Evolutionary conservation across 2,113 vertebrate genomes (phyloP).

Genomic region (Ascaphus truei): DNA sequence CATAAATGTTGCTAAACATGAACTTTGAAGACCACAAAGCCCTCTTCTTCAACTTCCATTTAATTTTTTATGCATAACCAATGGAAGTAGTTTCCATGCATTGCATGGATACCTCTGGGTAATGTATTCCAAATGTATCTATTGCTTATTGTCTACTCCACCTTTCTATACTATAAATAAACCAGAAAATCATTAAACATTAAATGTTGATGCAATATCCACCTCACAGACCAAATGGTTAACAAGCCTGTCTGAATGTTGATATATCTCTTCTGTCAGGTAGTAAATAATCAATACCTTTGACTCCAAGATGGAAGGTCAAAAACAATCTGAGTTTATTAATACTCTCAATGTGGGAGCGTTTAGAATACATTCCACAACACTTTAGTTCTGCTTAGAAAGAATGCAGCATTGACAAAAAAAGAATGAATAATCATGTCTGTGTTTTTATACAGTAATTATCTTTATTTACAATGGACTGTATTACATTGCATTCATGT

Average conservation of each 20-base stretch:
- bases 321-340: not conserved
- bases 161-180: not conserved
- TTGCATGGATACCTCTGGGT: not conserved
- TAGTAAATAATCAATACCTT: not conserved
- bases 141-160: not conserved
- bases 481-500: too few relatives aligned
- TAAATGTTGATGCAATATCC: not conserved
- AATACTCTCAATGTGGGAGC: not conserved
- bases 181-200: not conserved
- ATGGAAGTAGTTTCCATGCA: not conserved
- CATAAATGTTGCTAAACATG: too few relatives aligned
- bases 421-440: too few relatives aligned
- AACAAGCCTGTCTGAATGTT: not conserved
- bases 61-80: not conserved
- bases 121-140: conserved; percentile 18
- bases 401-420: too few relatives aligned
- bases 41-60: not conserved
- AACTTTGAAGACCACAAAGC: not conserved
- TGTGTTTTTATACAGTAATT: too few relatives aligned
- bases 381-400: too few relatives aligned
- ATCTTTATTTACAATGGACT: too few relatives aligned
- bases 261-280: not conserved
- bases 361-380: not conserved
- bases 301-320: not conserved
- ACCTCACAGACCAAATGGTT: not conserved